phyloP scores from a whole-genome alignment of 2,797 vertebrate species.

The Arnoldichthys spilopterus region DNA sequence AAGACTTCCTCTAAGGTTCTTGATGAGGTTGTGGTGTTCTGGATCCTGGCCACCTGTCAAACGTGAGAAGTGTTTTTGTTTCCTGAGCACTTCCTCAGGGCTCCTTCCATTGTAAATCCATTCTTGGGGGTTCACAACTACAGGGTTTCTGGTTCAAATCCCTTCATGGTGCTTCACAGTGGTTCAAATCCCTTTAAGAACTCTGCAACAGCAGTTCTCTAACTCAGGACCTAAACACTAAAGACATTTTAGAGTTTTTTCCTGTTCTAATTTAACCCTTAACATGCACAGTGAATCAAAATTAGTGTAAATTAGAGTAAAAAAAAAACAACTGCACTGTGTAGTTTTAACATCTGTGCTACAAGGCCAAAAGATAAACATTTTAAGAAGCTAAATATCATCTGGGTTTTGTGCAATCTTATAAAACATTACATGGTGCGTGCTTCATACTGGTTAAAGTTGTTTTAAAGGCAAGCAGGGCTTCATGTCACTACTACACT shows the following conservation, averaged over 20 bases:
- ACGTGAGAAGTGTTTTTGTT: slow-evolving; percentile 8
- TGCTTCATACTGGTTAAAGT: background rate
- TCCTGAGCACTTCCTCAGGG: background rate
- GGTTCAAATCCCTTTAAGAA: background rate
- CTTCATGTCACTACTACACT: background rate
- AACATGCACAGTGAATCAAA: background rate
- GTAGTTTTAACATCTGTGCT: background rate
- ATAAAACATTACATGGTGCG: background rate
- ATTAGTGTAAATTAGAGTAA: background rate
- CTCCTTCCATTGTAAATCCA: background rate
- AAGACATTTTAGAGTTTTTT: background rate
- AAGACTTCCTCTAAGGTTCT: slow-evolving; percentile 10
- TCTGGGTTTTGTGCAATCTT: background rate
- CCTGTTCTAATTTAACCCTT: background rate
- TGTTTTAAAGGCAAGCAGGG: background rate
- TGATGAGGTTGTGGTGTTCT: background rate
- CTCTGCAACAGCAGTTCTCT: background rate
- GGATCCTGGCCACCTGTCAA: slow-evolving; percentile 14
- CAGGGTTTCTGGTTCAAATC: background rate
- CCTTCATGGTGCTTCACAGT: background rate
- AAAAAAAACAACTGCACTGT: background rate
- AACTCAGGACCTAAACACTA: background rate
- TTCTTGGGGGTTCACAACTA: background rate
- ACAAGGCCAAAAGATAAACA: background rate
- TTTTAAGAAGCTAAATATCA: background rate